Conservation (phyloP, 2,888 invertebrate genomes). For the Fabriciana adippe region DNA sequence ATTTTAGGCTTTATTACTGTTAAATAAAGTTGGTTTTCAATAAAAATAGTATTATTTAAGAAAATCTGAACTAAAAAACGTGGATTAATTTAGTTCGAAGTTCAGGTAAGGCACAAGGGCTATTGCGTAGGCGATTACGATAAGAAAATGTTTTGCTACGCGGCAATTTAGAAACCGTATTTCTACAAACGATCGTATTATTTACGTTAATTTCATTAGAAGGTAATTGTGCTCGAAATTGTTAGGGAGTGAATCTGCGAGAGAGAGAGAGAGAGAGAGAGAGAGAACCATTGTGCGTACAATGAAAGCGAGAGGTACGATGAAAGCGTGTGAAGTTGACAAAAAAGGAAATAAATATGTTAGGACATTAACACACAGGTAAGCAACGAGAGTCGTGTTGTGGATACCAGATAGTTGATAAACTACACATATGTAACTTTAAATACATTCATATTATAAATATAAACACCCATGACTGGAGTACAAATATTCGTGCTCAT, state of each 20-base stretch:
- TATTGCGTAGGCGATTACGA: constrained; percentile 35
- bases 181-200: constrained; percentile 24
- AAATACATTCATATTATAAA: no score
- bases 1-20: background rate
- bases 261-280: no score
- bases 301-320: no score
- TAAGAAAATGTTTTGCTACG: constrained; percentile 37
- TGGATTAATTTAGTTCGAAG: constrained; percentile 24
- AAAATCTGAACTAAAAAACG: constrained; percentile 14
- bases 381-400: no score
- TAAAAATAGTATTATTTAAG: constrained; percentile 1
- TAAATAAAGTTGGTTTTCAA: background rate
- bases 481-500: no score
- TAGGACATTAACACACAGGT: no score
- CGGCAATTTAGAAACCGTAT: constrained; percentile 23
- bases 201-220: constrained; percentile 34
- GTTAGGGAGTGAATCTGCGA: constrained; percentile 21
- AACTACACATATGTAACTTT: no score
- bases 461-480: no score
- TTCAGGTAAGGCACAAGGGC: constrained; percentile 31
- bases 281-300: no score
- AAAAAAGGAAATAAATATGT: background rate
- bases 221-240: constrained; percentile 27
- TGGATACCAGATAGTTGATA: no score
- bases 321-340: no score